These are phyloP conservation scores for Chaetodon auriga DNA, from an alignment of 2,113 vertebrate genomes.

Conservation along the genomic window DNA sequence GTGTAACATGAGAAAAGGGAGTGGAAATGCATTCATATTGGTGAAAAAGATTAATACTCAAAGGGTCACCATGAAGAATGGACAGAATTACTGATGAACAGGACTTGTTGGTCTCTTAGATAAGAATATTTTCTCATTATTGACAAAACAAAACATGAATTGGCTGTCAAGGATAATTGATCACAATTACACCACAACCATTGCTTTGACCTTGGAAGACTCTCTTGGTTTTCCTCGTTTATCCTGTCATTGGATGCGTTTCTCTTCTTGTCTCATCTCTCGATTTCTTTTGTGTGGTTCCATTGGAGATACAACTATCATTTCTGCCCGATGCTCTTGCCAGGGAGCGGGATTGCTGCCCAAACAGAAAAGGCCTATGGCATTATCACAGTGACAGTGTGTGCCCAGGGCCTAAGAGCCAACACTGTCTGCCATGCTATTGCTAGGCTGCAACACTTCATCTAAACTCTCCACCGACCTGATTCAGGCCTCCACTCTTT, in stretches of 20 bases:
- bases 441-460: constrained; percentile 39
- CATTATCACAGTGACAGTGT: constrained; percentile 41
- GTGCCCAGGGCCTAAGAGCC: constrained; percentile 25
- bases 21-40: not conserved
- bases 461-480: constrained; percentile 35
- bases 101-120: not conserved
- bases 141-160: not conserved
- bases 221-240: not conserved
- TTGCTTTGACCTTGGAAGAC: not conserved
- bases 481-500: constrained; percentile 24
- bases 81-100: not conserved
- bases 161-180: not conserved
- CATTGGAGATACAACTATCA: constrained; percentile 38
- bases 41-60: constrained; percentile 12
- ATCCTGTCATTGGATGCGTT: not conserved
- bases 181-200: not conserved
- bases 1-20: not conserved
- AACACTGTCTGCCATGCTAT: constrained; percentile 26
- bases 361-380: constrained; percentile 18
- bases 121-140: not conserved
- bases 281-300: not conserved
- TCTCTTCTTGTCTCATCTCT: not conserved
- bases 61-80: not conserved
- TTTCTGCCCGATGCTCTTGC: constrained; percentile 32
- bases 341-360: constrained; percentile 39